Evolutionary conservation across 2,888 invertebrate species (phyloP).

Genomic region (Drosophila multiciliata): DNA sequence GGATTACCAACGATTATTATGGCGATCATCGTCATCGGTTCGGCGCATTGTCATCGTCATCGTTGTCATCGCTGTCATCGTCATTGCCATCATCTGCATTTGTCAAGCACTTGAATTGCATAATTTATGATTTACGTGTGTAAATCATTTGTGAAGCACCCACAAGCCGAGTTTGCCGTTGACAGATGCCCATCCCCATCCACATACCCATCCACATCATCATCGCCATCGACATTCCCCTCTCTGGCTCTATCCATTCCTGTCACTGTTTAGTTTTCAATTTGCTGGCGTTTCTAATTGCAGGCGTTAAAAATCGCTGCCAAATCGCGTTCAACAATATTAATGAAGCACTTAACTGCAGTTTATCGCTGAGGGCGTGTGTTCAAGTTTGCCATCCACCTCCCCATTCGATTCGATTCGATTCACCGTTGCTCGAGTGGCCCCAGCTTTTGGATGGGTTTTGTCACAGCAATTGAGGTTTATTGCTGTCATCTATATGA

Average conservation of each 20-base stretch:
- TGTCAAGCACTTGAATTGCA: slow-evolving; percentile 69
- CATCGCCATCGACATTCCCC: background rate
- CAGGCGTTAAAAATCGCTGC: slow-evolving; percentile 61
- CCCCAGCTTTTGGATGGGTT: slow-evolving; percentile 2
- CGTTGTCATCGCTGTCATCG: slow-evolving; percentile 14
- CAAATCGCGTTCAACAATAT: slow-evolving; percentile 63
- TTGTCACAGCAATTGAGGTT: slow-evolving; percentile 38
- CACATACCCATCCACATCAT: background rate
- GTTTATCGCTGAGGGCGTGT: slow-evolving; percentile 68
- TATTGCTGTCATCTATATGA: slow-evolving; percentile 29
- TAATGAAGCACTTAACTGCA: slow-evolving; percentile 65
- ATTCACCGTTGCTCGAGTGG: slow-evolving; percentile 32
- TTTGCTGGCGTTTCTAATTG: slow-evolving; percentile 68
- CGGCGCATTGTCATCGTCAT: slow-evolving; percentile 21
- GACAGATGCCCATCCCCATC: slow-evolving; percentile 46
- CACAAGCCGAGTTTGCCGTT: slow-evolving; percentile 49
- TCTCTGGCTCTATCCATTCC: background rate
- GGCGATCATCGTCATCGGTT: slow-evolving; percentile 18
- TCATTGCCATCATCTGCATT: slow-evolving; percentile 66
- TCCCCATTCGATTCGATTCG: slow-evolving; percentile 3
- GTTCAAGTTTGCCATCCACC: slow-evolving; percentile 48
- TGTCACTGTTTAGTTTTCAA: slow-evolving; percentile 58
- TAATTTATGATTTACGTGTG: slow-evolving; percentile 79
- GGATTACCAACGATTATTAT: slow-evolving; percentile 9
- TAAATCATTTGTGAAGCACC: slow-evolving; percentile 76